Evolutionary conservation across 2,113 vertebrate genomes (phyloP).

Genomic region (Pituophis catenifer): DNA sequence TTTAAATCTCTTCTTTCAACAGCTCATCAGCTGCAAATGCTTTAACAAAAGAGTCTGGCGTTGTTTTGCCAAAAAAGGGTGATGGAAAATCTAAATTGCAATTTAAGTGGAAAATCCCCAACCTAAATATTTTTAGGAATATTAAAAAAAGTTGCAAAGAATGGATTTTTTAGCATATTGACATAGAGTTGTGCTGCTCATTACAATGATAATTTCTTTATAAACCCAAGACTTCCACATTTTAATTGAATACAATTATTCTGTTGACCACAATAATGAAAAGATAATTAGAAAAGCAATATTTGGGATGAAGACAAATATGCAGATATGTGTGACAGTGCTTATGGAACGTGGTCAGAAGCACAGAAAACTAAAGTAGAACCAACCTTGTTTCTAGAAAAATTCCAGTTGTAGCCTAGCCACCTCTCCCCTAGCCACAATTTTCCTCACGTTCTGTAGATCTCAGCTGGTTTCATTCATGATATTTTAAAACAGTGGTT

Average conservation of each 20-base stretch:
- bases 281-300: slow-evolving; percentile 48
- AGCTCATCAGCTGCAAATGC: not conserved
- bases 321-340: slow-evolving; percentile 6
- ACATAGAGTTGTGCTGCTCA: not conserved
- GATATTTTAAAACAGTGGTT: not conserved
- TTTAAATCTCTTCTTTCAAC: not conserved
- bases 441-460: not conserved
- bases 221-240: slow-evolving; percentile 15
- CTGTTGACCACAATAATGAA: slow-evolving; percentile 29
- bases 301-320: slow-evolving; percentile 30
- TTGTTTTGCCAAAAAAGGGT: not conserved
- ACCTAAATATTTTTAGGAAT: not conserved
- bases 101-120: not conserved
- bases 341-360: not conserved
- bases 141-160: not conserved
- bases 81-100: not conserved
- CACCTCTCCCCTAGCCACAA: not conserved
- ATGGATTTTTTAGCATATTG: not conserved
- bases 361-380: not conserved
- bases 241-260: slow-evolving; percentile 13
- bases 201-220: slow-evolving; percentile 6
- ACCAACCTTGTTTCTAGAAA: not conserved
- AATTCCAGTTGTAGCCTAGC: not conserved
- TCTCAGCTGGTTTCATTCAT: not conserved
- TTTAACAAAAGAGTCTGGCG: not conserved